Evolutionary conservation across 2,888 invertebrate genomes (phyloP), one percentile per base, ranked within the genome.

Genomic region (Incurvaria masculella): DNA sequence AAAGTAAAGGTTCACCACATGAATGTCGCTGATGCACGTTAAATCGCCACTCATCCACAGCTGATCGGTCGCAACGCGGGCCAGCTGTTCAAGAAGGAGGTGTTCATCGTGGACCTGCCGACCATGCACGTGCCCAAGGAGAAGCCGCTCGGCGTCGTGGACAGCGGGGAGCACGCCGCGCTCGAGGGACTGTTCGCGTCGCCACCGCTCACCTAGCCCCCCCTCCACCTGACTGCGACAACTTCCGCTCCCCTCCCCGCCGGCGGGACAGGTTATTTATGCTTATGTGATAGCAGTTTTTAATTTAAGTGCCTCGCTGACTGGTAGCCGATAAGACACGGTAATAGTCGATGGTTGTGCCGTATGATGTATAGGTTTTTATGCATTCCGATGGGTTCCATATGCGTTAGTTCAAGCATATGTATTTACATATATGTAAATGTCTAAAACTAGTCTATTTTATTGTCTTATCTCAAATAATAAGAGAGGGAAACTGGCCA

Each of bases 31-130:
- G n/a, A n/a, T n/a, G n/a, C n/a, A n/a, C n/a, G n/a, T n/a, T n/a
- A n/a, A n/a, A n/a, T n/a, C n/a, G n/a, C n/a, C 14, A 42, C 6
- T 27, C n/a, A 21, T 21, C 76, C 75, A 8, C 72, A 90, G 87
- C 71, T 94, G 51, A 88, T 93, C 59, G 92, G 92, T 0, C 83
- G 88, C 58, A 94, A 89, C 73, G 83, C 95, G 21, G 91, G 93
- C 21, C 91, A 95, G 66, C 73, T 91, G 52, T 95, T 95, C 72
- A 88, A 89, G 57, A 90, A 92, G 60, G 91, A 94, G 67, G 88
- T 92, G 11, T 87, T 88, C 69, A 94, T 95, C 56, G 84, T 88
- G 53, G 88, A 93, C 70, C 73, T 96, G 63, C 94, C 94, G 1
- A 85, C 84, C 14, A 82, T 91, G 71, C 63, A 62, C 49, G 57